Percentiles rank a stretch among this genome's conserved stretches.
These are phyloP conservation scores for Apodemia mormo DNA, from an alignment of 2,888 invertebrate genomes.

Conservation along the genomic window DNA sequence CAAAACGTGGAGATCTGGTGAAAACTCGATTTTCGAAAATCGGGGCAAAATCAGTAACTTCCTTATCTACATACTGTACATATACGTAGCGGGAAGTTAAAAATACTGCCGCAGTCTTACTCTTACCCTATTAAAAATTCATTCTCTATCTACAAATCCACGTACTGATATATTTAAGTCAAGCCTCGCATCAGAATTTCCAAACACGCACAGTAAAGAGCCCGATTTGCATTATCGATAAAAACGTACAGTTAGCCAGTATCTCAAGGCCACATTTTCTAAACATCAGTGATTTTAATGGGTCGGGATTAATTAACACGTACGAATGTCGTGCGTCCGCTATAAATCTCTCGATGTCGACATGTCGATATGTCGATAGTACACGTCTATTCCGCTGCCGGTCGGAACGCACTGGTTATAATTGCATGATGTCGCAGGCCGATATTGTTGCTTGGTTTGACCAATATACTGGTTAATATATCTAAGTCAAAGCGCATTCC, in stretches of 20 bases:
- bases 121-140: too few species aligned
- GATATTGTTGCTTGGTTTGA: conserved; percentile 41
- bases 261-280: conserved; percentile 40
- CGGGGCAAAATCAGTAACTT: too few species aligned
- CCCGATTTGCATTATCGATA: conserved; percentile 38
- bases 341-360: conserved; percentile 65
- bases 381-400: conserved; percentile 41
- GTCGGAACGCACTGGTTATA: conserved; percentile 44
- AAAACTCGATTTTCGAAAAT: too few species aligned
- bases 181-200: conserved; percentile 25
- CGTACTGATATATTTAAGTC: conserved; percentile 6
- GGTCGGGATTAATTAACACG: conserved; percentile 70
- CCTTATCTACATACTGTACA: too few species aligned
- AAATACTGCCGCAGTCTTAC: too few species aligned
- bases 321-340: conserved; percentile 53
- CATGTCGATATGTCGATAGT: conserved; percentile 59
- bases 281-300: conserved; percentile 45
- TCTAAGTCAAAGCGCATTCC: conserved; percentile 24
- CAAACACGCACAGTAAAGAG: conserved; percentile 34
- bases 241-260: conserved; percentile 38
- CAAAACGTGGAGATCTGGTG: too few species aligned
- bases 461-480: conserved; percentile 30
- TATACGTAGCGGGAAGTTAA: too few species aligned
- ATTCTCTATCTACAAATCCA: too few species aligned
- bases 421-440: conserved; percentile 51